A percentile compares a stretch with the other conserved stretches of the same genome.
These are phyloP conservation scores for Bolinopsis microptera DNA, from an alignment of 37 sponge, comb jelly and placozoan genomes.

Conservation along the genomic window DNA sequence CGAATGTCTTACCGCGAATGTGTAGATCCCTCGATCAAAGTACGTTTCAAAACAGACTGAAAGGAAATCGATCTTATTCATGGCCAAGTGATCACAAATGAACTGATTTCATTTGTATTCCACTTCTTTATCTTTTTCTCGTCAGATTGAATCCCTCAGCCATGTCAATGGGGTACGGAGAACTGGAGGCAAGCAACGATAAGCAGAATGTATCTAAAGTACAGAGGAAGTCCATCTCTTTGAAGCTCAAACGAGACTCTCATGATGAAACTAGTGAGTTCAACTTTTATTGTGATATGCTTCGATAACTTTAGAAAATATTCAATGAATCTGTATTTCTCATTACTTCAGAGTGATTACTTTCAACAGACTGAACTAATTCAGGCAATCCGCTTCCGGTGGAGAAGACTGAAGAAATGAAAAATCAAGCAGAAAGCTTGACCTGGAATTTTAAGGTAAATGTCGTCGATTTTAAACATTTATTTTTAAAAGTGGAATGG, in stretches of 20 bases:
- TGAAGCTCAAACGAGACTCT: conserved; percentile 44
- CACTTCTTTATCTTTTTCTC: too few relatives aligned
- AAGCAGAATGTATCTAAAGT: conserved; percentile 32
- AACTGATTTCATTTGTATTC: too few relatives aligned
- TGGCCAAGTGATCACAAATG: too few relatives aligned
- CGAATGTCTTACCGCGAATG: not conserved
- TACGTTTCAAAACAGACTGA: not conserved
- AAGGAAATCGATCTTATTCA: too few relatives aligned
- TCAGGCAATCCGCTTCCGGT: not conserved
- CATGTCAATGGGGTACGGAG: conserved; percentile 39
- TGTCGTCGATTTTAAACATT: too few relatives aligned
- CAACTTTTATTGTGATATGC: too few relatives aligned
- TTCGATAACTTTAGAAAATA: too few relatives aligned
- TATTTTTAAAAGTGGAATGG: too few relatives aligned
- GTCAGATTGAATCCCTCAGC: not conserved
- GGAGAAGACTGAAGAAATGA: not conserved
- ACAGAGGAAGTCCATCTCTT: conserved; percentile 15
- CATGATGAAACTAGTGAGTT: not conserved
- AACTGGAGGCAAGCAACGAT: conserved; percentile 5
- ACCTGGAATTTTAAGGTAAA: conserved; percentile 63
- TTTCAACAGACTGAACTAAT: too few relatives aligned
- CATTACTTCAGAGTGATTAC: not conserved
- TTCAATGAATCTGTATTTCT: too few relatives aligned
- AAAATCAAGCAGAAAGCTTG: conserved; percentile 23
- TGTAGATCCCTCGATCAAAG: not conserved